phyloP scores from a whole-genome alignment of 1,140 invertebrate species.

The Charaxes varanes region DNA sequence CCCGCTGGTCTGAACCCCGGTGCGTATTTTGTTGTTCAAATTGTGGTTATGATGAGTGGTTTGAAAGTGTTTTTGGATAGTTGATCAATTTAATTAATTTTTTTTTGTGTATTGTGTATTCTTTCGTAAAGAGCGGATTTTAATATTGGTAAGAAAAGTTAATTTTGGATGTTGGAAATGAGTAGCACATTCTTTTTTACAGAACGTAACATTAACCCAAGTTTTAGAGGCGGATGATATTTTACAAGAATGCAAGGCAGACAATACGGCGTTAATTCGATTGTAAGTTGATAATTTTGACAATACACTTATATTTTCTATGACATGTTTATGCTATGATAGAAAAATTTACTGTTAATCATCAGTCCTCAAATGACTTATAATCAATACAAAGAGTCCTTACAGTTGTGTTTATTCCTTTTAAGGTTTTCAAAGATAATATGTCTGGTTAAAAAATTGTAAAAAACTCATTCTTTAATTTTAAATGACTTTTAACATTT shows the following conservation, averaged over 20 bases:
- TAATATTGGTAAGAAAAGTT: not conserved
- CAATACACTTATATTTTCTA: not conserved
- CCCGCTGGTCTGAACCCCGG: too few relatives aligned
- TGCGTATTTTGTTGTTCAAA: conserved; percentile 55
- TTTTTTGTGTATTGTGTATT: not conserved
- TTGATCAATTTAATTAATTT: not conserved
- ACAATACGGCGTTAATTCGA: conserved; percentile 92
- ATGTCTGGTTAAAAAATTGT: too few relatives aligned
- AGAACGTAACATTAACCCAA: conserved; percentile 93
- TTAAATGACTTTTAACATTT: conserved; percentile 12
- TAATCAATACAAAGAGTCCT: too few relatives aligned
- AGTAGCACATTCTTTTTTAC: conserved; percentile 36
- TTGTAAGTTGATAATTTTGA: conserved; percentile 82
- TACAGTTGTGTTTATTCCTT: too few relatives aligned
- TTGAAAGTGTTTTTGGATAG: not conserved
- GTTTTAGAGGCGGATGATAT: conserved; percentile 96
- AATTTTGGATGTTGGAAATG: not conserved
- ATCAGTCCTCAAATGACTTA: not conserved
- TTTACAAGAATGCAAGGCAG: conserved; percentile 94
- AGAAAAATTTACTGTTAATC: not conserved
- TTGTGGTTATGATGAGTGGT: conserved; percentile 53
- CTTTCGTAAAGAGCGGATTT: not conserved
- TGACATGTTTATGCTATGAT: not conserved
- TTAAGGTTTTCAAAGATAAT: too few relatives aligned
- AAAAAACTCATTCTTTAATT: not conserved